These are phyloP conservation scores for Paradoxurus hermaphroditus DNA, from an alignment of 2,113 vertebrate species.

Conservation along the genomic window DNA sequence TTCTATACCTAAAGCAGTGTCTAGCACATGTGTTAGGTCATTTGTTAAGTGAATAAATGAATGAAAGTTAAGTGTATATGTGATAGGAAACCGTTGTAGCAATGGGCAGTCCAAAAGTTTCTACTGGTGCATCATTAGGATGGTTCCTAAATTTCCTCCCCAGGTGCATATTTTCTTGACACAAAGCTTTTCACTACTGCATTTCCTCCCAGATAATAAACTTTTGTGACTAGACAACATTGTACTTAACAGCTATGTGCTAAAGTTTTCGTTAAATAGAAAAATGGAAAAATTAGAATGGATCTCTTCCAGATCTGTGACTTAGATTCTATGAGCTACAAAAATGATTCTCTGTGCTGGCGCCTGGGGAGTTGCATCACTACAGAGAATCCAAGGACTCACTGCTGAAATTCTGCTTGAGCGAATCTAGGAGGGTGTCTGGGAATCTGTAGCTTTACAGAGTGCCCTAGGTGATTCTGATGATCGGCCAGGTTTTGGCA, in stretches of 20 bases:
- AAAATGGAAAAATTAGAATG: not conserved
- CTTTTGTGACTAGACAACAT: not conserved
- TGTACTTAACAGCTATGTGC: not conserved
- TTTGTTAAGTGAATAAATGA: not conserved
- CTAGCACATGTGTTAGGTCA: not conserved
- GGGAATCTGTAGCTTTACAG: constrained; percentile 6
- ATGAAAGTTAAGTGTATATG: not conserved
- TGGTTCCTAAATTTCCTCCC: not conserved
- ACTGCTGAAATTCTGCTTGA: not conserved
- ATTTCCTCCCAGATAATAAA: not conserved
- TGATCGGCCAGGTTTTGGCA: not conserved
- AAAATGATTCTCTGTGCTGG: not conserved
- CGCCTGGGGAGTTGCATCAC: not conserved
- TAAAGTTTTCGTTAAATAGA: not conserved
- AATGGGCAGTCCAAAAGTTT: not conserved
- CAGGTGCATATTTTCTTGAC: not conserved
- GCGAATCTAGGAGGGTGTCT: not conserved
- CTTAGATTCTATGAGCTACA: not conserved
- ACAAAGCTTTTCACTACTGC: not conserved
- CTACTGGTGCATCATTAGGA: not conserved
- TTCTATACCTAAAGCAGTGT: not conserved
- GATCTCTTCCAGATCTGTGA: not conserved
- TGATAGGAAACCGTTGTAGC: not conserved
- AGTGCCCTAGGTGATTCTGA: not conserved
- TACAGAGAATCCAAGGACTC: not conserved